phyloP scores from a whole-genome alignment of 2,888 invertebrate species.

The Megaustenia siamemsis region DNA sequence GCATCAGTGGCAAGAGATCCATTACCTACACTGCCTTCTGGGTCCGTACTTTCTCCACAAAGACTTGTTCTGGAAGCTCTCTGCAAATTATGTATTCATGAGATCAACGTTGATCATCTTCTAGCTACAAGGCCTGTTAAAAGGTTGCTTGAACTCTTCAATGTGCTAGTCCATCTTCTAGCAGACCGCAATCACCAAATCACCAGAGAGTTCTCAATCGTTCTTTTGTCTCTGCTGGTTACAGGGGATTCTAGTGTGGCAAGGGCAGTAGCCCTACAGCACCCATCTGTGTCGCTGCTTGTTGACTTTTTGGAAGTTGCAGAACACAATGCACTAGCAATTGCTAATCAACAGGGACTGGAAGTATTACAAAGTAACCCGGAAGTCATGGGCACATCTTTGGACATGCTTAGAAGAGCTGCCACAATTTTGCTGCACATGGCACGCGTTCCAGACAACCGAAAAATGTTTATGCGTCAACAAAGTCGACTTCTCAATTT shows the following conservation, averaged over 20 bases:
- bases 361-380: constrained; percentile 97
- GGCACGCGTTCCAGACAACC: constrained; percentile 94
- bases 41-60: constrained; percentile 89
- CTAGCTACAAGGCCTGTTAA: constrained; percentile 97
- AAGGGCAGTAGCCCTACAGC: constrained; percentile 93
- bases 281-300: constrained; percentile 94
- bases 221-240: constrained; percentile 95
- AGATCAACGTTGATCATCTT: constrained; percentile 97
- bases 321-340: constrained; percentile 93
- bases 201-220: constrained; percentile 97
- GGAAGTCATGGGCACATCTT: constrained; percentile 98
- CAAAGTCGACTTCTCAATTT: constrained; percentile 95
- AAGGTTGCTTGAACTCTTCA: constrained; percentile 93
- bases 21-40: constrained; percentile 87
- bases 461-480: constrained; percentile 93
- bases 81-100: constrained; percentile 97
- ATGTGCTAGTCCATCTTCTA: constrained; percentile 81
- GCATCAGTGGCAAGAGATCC: constrained; percentile 97
- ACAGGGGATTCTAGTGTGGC: constrained; percentile 76
- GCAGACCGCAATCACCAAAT: constrained; percentile 85
- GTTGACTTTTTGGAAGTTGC: constrained; percentile 97
- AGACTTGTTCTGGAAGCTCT: constrained; percentile 96
- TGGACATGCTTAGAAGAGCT: constrained; percentile 98
- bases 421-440: constrained; percentile 95
- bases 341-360: constrained; percentile 96